Base-by-base conservation (phyloP, 2,113 vertebrate genomes). In the Oreotrochilus melanogaster region DNA sequence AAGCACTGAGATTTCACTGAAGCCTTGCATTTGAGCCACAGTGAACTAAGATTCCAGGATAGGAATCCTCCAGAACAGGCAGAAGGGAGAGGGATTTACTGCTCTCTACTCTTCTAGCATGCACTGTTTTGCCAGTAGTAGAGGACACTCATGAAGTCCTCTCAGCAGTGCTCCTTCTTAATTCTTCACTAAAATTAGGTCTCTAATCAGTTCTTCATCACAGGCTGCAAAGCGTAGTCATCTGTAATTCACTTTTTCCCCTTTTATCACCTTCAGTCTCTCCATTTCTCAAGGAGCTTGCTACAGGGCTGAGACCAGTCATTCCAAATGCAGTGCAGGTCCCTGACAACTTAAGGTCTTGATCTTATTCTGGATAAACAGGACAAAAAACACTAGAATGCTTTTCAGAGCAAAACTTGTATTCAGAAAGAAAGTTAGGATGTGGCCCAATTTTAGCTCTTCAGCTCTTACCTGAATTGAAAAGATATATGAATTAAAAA, bases 41-140 rank as follows among this genome's bases (percentile, higher is more conserved):
- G 30, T 9, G 87, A 65, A 16, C 23, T 45, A 28, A 69, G 39
- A 45, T 22, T 74, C 56, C 57, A 79, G 31, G 22, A 62, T 13
- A 82, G 18, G 7, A 50, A 62, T 75, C 48, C 11, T 54, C 39
- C 66, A 69, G n/a, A 17, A 61, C 9, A 61, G 35, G 16, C 17
- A 69, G 60, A 39, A 61, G 13, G 13, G 24, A 31, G 17, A 2
- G 2, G 3, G 13, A 5, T 11, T 67, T 50, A 25, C 39, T 47
- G 9, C 18, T 82, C 7, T 53, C 28, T 25, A 3, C 11, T 60
- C 48, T 67, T 16, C 3, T 6, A 18, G 14, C 10, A 8, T 16
- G 16, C 0, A 1, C 39, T 42, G 9, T 19, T 13, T n/a, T 73
- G n/a, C 10, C 45, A 5, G 3, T 7, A 15, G 24, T 30, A 30